A percentile compares a stretch with the other conserved stretches of the same genome.
Conservation (phyloP, 2,888 invertebrate genomes). For the Plebejus argus region DNA sequence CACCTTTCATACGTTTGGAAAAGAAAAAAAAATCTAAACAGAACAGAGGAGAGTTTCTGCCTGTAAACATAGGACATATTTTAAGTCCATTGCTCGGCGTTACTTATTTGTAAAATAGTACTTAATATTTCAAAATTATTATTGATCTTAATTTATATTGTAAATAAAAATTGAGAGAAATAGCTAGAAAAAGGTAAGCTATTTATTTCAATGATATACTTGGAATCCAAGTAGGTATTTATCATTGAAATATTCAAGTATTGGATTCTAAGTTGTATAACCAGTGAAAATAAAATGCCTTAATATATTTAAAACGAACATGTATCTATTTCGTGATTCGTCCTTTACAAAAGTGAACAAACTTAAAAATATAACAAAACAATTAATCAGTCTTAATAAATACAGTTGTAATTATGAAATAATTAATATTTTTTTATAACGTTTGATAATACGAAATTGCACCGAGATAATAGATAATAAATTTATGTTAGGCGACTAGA, state of each 20-base stretch:
- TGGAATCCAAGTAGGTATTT: no score
- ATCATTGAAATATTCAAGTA: no score
- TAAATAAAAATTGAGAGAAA: no score
- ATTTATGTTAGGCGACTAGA: conserved; percentile 27
- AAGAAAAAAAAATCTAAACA: not conserved
- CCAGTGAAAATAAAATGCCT: not conserved
- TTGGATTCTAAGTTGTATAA: not conserved
- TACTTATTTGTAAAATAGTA: no score
- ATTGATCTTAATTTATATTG: no score
- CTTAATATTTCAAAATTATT: no score
- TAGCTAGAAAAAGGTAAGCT: no score
- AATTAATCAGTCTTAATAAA: conserved; percentile 44
- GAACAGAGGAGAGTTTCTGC: not conserved
- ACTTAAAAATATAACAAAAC: conserved; percentile 42
- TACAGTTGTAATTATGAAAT: not conserved
- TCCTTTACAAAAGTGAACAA: conserved; percentile 43
- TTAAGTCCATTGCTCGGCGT: no score
- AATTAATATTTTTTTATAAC: not conserved
- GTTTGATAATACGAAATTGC: conserved; percentile 9
- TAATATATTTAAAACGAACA: not conserved
- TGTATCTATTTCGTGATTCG: conserved; percentile 14
- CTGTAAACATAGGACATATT: not conserved
- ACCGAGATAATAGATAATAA: not conserved
- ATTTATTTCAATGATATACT: no score
- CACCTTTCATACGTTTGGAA: not conserved